Conservation (phyloP, 1,140 invertebrate species). For the Camponotus floridanus region DNA sequence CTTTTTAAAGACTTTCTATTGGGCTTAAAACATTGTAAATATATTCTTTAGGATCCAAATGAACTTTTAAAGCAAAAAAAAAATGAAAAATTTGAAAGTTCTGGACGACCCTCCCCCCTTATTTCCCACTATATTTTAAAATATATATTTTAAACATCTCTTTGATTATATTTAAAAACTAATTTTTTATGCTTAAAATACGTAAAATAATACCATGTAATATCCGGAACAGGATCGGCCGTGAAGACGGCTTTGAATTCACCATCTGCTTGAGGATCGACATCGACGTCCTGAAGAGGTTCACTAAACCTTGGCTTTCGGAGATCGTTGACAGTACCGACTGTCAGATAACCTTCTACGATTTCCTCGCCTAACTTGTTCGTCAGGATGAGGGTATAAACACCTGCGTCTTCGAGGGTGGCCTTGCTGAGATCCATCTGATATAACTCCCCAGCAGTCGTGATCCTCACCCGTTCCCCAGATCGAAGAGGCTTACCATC, state of each 20-base stretch:
- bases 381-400: conserved; percentile 91
- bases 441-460: conserved; percentile 91
- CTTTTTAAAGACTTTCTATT: too few relatives aligned
- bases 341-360: conserved; percentile 89
- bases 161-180: background rate
- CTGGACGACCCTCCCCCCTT: too few relatives aligned
- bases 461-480: conserved; percentile 88
- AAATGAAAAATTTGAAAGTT: too few relatives aligned
- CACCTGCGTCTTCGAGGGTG: conserved; percentile 91
- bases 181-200: conserved; percentile 3
- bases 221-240: conserved; percentile 91
- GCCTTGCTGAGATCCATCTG: conserved; percentile 90
- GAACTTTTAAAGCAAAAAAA: too few relatives aligned
- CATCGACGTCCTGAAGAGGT: conserved; percentile 89
- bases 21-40: too few relatives aligned
- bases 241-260: conserved; percentile 92
- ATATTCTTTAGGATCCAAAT: too few relatives aligned
- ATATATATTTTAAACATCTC: background rate
- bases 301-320: conserved; percentile 91
- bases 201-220: conserved; percentile 85
- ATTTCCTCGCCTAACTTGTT: conserved; percentile 92
- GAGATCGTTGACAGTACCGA: conserved; percentile 91
- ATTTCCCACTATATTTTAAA: background rate
- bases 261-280: conserved; percentile 90
- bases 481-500: conserved; percentile 89